phyloP scores from a whole-genome alignment of 2,797 vertebrate species.

The Gadopsis marmoratus region DNA sequence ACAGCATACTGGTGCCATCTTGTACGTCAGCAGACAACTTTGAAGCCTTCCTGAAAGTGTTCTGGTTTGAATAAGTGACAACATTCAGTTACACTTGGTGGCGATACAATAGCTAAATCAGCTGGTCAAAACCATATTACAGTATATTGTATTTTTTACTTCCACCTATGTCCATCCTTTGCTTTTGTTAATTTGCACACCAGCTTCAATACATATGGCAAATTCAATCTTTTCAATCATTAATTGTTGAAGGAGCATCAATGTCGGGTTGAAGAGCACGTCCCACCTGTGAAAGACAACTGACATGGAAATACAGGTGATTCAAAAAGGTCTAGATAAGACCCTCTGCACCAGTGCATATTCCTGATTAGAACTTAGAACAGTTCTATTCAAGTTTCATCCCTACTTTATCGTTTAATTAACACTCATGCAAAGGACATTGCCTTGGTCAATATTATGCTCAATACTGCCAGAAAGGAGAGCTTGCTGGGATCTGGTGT shows the following conservation, averaged over 20 bases:
- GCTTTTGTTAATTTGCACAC: background rate
- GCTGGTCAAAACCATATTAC: background rate
- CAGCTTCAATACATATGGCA: background rate
- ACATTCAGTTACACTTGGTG: background rate
- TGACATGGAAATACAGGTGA: conserved; percentile 49
- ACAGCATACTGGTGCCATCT: background rate
- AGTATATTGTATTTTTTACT: conserved; percentile 13
- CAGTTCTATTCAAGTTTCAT: conserved; percentile 56
- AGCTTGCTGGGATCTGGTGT: conserved; percentile 50
- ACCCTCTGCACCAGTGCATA: conserved; percentile 45
- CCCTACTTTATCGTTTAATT: conserved; percentile 71
- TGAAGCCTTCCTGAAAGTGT: conserved; percentile 4
- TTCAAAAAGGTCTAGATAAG: conserved; percentile 60
- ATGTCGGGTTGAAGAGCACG: background rate
- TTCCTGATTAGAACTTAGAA: conserved; percentile 64
- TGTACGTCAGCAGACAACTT: background rate
- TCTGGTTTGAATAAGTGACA: conserved; percentile 31
- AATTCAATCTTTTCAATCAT: background rate
- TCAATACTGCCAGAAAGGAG: conserved; percentile 48
- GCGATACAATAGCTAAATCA: conserved; percentile 1
- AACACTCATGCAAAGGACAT: conserved; percentile 55
- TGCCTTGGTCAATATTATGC: conserved; percentile 63
- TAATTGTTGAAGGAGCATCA: conserved; percentile 4
- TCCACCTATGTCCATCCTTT: background rate
- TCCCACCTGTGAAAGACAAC: conserved; percentile 26